A percentile compares a stretch with the other conserved stretches of the same genome.
phyloP scores from a whole-genome alignment of 2,888 invertebrate species.

The Taphrorychus bicolor region DNA sequence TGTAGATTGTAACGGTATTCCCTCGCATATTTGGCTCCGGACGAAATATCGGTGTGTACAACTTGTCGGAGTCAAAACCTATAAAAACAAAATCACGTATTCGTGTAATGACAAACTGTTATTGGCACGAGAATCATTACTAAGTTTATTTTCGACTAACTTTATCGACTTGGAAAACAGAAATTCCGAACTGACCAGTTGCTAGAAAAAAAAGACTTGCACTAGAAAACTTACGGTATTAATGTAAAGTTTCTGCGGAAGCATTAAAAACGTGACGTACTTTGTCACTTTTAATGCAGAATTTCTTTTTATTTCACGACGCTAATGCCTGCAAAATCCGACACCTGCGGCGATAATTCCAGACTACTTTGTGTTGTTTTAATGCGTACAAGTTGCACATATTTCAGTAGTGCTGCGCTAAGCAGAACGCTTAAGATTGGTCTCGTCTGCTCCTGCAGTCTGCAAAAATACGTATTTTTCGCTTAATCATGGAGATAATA shows the following conservation, averaged over 20 bases:
- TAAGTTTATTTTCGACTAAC: slow-evolving; percentile 1
- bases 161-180: not conserved
- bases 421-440: not conserved
- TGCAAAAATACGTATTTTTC: no score
- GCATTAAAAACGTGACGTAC: not conserved
- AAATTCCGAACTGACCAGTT: not conserved
- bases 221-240: no score
- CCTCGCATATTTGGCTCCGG: not conserved
- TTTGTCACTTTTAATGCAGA: not conserved
- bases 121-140: slow-evolving; percentile 4
- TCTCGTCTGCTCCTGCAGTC: no score
- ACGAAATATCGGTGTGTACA: not conserved
- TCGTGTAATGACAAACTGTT: slow-evolving; percentile 7
- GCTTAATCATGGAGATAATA: no score
- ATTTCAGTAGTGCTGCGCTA: not conserved
- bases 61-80: not conserved
- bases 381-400: not conserved
- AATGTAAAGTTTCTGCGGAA: not conserved
- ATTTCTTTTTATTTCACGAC: not conserved
- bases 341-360: not conserved
- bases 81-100: slow-evolving; percentile 7
- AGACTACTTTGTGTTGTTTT: not conserved
- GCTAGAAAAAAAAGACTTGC: not conserved
- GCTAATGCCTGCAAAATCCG: not conserved
- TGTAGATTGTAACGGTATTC: not conserved